Percentiles rank a stretch among this genome's conserved stretches.
Conservation (phyloP, 23 tunicate genomes). For the Ascidia mentula region DNA sequence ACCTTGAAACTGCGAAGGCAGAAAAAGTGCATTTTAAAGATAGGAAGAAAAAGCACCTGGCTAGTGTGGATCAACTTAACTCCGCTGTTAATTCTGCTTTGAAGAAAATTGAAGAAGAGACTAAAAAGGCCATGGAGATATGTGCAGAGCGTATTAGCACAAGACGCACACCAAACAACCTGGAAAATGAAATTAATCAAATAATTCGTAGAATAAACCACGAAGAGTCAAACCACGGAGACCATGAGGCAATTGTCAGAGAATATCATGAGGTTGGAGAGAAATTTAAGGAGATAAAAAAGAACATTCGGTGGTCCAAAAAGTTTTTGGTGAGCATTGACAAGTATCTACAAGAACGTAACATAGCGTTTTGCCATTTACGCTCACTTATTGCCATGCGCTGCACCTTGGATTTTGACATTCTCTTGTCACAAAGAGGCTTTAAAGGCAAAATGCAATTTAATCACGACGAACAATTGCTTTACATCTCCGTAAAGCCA, state of each 20-base stretch:
- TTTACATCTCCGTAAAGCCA: conserved; percentile 62
- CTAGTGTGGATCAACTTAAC: conserved; percentile 27
- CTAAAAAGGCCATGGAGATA: conserved; percentile 53
- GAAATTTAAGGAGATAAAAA: conserved; percentile 36
- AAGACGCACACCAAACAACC: conserved; percentile 60
- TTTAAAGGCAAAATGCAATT: conserved; percentile 78
- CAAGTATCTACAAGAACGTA: conserved; percentile 43
- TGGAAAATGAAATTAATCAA: conserved; percentile 79
- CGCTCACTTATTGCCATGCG: conserved; percentile 45
- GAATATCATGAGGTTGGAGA: conserved; percentile 82
- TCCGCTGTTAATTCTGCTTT: conserved; percentile 1
- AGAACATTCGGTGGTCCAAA: conserved; percentile 55
- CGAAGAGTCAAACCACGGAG: conserved; percentile 76
- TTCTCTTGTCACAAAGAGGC: conserved; percentile 73
- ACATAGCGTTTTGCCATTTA: conserved; percentile 43
- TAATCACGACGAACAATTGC: conserved; percentile 54
- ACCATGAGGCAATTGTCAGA: conserved; percentile 63
- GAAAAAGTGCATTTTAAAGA: conserved; percentile 64
- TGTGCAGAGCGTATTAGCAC: conserved; percentile 53
- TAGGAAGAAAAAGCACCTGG: conserved; percentile 51
- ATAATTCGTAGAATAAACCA: conserved; percentile 47
- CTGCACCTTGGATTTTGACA: conserved; percentile 65
- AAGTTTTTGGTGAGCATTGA: conserved; percentile 23
- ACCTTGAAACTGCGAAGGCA: conserved; percentile 73
- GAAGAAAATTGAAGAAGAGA: conserved; percentile 30